Evolutionary conservation across 2,888 invertebrate species (phyloP), one percentile per base, ranked within the genome.

Genomic region (Drosophila maculinotata): DNA sequence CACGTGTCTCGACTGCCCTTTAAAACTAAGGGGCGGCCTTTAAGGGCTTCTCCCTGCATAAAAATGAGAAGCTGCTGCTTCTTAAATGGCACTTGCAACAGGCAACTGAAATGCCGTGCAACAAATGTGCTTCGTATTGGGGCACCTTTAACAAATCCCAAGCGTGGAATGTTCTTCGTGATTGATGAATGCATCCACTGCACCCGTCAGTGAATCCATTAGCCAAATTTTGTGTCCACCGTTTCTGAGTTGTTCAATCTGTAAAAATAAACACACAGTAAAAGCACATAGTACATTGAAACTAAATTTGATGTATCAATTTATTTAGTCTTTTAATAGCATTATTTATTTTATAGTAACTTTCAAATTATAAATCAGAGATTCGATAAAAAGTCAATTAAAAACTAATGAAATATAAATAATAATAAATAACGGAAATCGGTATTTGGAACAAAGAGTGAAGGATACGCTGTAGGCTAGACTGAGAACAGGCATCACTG

Each of bases 1-100:
- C 12, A 31, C 28, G 10, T 62, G 30, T 12, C 33, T 25, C 30
- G 15, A 59, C 36, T 57, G 2, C 25, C n/a, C 23, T 41, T 60
- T 39, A 69, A 69, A 54, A 49, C 63, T 30, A 38, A 23, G 9
- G 12, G 7, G 15, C 17, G n/a, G 8, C 9, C 30, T 39, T 49
- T 26, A 68, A 69, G 23, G 26, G 28, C 20, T 57, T 51, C 41
- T 20, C 17, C 15, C 10, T 12, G 4, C 20, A 35, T 17, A n/a
- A 6, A 28, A 36, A 31, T 10, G 25, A 10, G 15, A 31, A 51
- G 36, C 35, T 48, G 12, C 20, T n/a, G 42, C 38, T 15, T 7
- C 23, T 25, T 38, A 10, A 52, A 17, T 48, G 35, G 42, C 52
- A 12, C 25, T 42, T 38, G 45, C 39, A 28, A 45, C 47, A 47